Base-by-base conservation (phyloP, 2,888 invertebrate genomes). In the Strigamia transsilvanica region DNA sequence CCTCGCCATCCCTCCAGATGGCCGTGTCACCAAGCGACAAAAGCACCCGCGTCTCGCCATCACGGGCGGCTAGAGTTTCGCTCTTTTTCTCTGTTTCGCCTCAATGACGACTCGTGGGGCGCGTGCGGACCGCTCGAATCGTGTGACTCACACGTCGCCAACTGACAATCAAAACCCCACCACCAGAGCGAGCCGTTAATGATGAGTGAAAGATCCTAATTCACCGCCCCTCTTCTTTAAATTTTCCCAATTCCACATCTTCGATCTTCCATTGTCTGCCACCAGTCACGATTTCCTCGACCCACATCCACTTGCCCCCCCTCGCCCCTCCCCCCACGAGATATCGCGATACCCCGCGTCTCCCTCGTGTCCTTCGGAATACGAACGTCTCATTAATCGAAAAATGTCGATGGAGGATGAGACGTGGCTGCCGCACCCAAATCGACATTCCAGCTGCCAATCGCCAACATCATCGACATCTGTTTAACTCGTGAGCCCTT, bases 41-140 rank as follows among this genome's bases (percentile, higher is more conserved):
- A 73, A 73, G 73, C 21, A 10, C 73, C 27, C 73, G 15, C 73
- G 73, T 73, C 73, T 73, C 73, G 73, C 73, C 73, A 66, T 66
- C 61, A 21, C 61, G 61, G 61, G 5, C 61, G 32, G 73, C 73
- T 73, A 73, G 73, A 73, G 32, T 73, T 73, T 73, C 73, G 61
- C 61, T 27, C 73, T 73, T 73, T 73, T 73, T 73, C 73, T 73
- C 12, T 7, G 73, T 73, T 73, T 73, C 73, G 73, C 73, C 73
- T 73, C 73, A 27, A 73, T 73, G 73, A 27, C 73, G 73, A 73
- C 73, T 73, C 73, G 73, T 32, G 73, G 73, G 73, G n/a, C 73
- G 73, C 73, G 73, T 73, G 73, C 73, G 13, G 73, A 27, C 15
- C 5, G 13, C 73, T 12, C 73, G 73, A 73, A 32, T 73, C 73